Conservation (phyloP, 2,888 invertebrate genomes). For the Hydropsyche betteni region DNA sequence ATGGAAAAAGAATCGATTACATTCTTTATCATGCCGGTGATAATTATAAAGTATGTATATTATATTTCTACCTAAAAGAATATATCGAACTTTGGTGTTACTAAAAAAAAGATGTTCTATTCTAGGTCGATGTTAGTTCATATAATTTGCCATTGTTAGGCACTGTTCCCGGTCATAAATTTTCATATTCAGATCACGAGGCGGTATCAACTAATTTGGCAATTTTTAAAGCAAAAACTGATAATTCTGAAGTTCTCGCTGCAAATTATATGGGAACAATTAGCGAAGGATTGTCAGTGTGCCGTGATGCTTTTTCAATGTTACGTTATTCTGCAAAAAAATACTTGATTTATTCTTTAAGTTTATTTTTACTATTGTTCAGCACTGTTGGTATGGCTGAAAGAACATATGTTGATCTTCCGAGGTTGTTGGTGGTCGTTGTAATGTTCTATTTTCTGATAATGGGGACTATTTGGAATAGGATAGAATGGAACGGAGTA, state of each 20-base stretch:
- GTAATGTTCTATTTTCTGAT: conserved; percentile 74
- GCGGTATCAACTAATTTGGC: conserved; percentile 73
- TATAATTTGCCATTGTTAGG: conserved; percentile 78
- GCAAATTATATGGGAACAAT: conserved; percentile 57
- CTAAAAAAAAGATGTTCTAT: conserved; percentile 33
- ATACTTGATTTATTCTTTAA: conserved; percentile 64
- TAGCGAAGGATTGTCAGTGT: conserved; percentile 69
- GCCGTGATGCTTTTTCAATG: conserved; percentile 65
- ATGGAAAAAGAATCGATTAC: conserved; percentile 93
- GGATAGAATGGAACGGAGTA: conserved; percentile 80
- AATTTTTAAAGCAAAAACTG: conserved; percentile 53
- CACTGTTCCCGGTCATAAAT: conserved; percentile 74
- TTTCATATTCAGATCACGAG: conserved; percentile 92
- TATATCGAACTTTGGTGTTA: not conserved
- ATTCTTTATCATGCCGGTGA: conserved; percentile 72
- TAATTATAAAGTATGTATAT: conserved; percentile 54
- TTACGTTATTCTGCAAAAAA: conserved; percentile 64
- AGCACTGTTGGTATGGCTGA: conserved; percentile 65
- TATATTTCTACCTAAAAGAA: not conserved
- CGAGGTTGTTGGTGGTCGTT: conserved; percentile 71
- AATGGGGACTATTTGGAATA: conserved; percentile 86
- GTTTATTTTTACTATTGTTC: conserved; percentile 65
- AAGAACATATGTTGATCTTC: conserved; percentile 65
- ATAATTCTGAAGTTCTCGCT: conserved; percentile 53
- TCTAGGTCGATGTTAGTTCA: conserved; percentile 58